Evolutionary conservation across 2,113 vertebrate genomes (phyloP), one percentile per base, ranked within the genome.

Genomic region (Sakesphorus luctuosus): DNA sequence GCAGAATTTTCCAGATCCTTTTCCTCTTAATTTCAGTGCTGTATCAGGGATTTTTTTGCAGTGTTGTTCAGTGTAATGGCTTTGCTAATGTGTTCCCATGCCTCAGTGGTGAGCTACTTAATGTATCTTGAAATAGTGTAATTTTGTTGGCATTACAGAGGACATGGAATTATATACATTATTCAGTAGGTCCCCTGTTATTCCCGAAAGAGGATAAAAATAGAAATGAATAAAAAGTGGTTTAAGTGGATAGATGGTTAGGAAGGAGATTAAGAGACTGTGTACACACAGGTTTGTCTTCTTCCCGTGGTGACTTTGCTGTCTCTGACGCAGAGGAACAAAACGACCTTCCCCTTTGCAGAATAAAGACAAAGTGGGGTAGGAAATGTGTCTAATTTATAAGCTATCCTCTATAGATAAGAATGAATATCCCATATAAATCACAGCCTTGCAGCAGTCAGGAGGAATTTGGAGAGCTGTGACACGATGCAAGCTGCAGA

Each of bases 291-390:
- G 40, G 55, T 78, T 92, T 80, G 65, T 53, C 73, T 90, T 47
- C 13, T 78, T 71, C 72, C 82, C 1, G 0, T n/a, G n/a, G 75
- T 84, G 77, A 52, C 68, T 96, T 92, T 89, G 52, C 47, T 66
- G 3, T 29, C 52, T 62, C 59, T 92, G 76, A 89, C 0, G 38
- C 58, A 55, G 89, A 63, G 26, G 53, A 92, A 85, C 2, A 69
- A 87, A 86, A 69, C 85, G 84, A 93, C 94, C 93, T 97, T 96
- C 90, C 75, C 68, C 47, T 83, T 83, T 59, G 53, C 59, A 93
- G 90, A 74, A 52, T 19, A 74, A 83, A 94, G 92, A 88, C 75
- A 9, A 63, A 93, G 38, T 52, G 56, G 68, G 43, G 35, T 56
- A 7, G 61, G 50, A 63, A 31, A 40, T n/a, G 56, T 71, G 87